A percentile compares a stretch with the other conserved stretches of the same genome.
phyloP scores from a whole-genome alignment of 2,113 vertebrate species.

The Solea solea region DNA sequence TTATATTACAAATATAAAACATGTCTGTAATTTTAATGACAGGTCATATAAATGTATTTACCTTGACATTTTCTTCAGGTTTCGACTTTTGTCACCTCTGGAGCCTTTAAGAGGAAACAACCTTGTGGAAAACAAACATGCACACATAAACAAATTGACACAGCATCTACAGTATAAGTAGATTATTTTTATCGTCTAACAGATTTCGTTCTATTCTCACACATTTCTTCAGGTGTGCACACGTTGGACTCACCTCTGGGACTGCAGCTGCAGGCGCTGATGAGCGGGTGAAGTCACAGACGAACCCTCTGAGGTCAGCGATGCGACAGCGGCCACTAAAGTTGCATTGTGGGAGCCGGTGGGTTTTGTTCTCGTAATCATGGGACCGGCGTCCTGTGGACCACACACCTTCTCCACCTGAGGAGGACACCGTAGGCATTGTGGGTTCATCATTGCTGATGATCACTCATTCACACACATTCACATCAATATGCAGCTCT shows the following conservation, averaged over 20 bases:
- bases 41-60: conserved; percentile 64
- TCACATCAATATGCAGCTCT: no score
- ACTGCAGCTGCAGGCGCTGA: conserved; percentile 29
- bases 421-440: conserved; percentile 46
- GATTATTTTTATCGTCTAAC: no score
- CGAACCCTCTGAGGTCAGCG: conserved; percentile 12
- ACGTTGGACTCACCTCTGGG: conserved; percentile 56
- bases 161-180: no score
- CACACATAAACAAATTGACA: conserved; percentile 5
- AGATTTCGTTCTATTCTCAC: no score
- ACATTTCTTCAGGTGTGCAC: neutral
- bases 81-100: conserved; percentile 89
- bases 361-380: conserved; percentile 14
- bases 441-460: no score
- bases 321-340: conserved; percentile 15
- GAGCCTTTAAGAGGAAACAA: conserved; percentile 89
- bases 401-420: conserved; percentile 91
- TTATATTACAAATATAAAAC: no score
- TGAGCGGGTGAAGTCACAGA: conserved; percentile 15
- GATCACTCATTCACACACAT: no score
- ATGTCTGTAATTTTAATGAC: neutral
- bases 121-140: conserved; percentile 67
- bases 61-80: conserved; percentile 91
- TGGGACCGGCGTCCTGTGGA: conserved; percentile 60
- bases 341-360: neutral